Evolutionary conservation across 2,888 invertebrate genomes (phyloP).

Genomic region (Leptothorax acervorum): DNA sequence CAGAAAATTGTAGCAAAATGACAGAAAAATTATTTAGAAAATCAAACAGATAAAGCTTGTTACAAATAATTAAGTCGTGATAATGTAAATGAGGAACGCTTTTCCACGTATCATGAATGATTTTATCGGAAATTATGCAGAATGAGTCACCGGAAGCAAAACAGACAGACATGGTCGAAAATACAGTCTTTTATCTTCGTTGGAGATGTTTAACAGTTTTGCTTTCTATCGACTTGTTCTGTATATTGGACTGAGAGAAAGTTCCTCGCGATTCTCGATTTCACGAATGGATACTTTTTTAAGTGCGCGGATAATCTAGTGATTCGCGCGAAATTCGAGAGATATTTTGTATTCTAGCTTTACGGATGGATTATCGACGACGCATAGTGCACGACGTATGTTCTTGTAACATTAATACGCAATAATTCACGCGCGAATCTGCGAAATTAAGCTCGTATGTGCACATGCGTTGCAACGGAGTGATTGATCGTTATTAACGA

Average conservation of each 20-base stretch:
- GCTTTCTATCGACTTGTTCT: background rate
- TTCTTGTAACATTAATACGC: slow-evolving; percentile 30
- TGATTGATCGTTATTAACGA: slow-evolving; percentile 15
- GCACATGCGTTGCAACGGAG: background rate
- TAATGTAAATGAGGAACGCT: background rate
- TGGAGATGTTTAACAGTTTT: background rate
- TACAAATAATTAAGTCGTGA: background rate
- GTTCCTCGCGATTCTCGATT: slow-evolving; percentile 35
- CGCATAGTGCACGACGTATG: slow-evolving; percentile 43
- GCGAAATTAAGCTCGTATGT: background rate
- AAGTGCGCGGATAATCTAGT: slow-evolving; percentile 34
- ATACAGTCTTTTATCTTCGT: background rate
- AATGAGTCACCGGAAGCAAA: background rate
- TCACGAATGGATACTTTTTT: slow-evolving; percentile 40
- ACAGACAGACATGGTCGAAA: background rate
- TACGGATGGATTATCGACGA: slow-evolving; percentile 39
- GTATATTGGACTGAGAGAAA: background rate
- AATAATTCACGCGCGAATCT: slow-evolving; percentile 29
- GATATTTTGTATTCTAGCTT: slow-evolving; percentile 71
- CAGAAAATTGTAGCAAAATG: background rate
- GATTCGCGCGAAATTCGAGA: slow-evolving; percentile 40
- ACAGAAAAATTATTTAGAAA: background rate
- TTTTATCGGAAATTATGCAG: slow-evolving; percentile 2
- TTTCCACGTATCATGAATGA: background rate
- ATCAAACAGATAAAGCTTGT: background rate